Base-by-base conservation (phyloP, 2,113 vertebrate genomes). In the Saguinus imperator region DNA sequence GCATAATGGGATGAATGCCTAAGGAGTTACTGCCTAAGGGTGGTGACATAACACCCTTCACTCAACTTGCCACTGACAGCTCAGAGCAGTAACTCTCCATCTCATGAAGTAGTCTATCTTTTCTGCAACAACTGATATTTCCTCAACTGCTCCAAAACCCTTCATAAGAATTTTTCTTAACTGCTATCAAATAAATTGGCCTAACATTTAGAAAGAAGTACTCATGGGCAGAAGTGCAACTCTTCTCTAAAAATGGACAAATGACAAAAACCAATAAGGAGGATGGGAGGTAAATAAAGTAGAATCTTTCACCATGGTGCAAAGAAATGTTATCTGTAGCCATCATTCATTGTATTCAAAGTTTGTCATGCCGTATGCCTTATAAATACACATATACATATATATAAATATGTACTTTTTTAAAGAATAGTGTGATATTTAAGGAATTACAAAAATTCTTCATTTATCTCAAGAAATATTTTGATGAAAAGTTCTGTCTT, bases 211-310 rank as follows among this genome's bases (percentile, higher is more conserved):
- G 27, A 94, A 87, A 80, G n/a, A 37, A 88, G 8, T 4, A 85
- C 23, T 89, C 1, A 11, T 61, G 23, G 73, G 50, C 37, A 87
- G 50, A 95, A 88, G 23, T 58, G 52, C 48, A 82, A 80, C 25
- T 57, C 8, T 91, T 84, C 23, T 83, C 76, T 66, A 76, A 87
- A 97, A 97, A 84, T 2, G 20, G 45, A 85, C 81, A 76, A 64
- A 21, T n/a, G 68, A 57, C 27, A 55, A 76, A 91, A 95, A 83
- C 52, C 91, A 87, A 43, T 12, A 58, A 48, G 79, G 14, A 18
- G 32, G 35, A 82, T 43, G 13, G 35, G 32, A 40, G 23, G 21
- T 50, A 96, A 87, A 87, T 57, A 68, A 87, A 81, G 18, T 14
- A 89, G 35, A 89, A 84, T 37, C 81, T 91, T 93, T 70, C 45